A percentile compares a stretch with the other conserved stretches of the same genome.
These are phyloP conservation scores for Neopelma chrysocephalum DNA, from an alignment of 2,797 vertebrate species.

Conservation along the genomic window DNA sequence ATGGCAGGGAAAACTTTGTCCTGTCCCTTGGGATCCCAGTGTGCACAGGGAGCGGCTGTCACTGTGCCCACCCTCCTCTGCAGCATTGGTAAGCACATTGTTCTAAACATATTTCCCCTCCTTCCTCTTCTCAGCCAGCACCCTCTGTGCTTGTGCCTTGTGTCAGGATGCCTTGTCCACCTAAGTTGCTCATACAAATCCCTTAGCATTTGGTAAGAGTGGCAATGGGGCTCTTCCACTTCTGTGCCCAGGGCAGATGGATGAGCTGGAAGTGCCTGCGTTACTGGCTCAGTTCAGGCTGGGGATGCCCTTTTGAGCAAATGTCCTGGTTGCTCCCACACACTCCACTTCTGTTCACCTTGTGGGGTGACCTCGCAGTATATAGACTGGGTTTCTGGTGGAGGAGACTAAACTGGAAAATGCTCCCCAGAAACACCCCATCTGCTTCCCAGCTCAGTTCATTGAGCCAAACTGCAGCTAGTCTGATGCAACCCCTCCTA, in stretches of 20 bases:
- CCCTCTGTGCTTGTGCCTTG: background rate
- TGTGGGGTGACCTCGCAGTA: background rate
- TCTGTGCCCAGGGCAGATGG: background rate
- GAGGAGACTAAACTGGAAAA: background rate
- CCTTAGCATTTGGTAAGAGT: background rate
- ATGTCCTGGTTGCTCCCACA: background rate
- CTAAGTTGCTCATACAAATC: background rate
- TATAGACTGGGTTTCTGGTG: background rate
- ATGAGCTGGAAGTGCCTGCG: background rate
- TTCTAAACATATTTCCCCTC: background rate
- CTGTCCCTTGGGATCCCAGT: background rate
- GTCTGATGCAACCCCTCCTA: background rate
- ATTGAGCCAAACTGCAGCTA: background rate
- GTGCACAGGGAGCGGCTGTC: background rate
- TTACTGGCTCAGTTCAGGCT: background rate
- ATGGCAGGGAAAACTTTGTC: background rate
- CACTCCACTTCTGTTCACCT: background rate
- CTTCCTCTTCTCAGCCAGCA: background rate
- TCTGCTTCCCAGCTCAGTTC: background rate
- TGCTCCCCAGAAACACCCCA: background rate
- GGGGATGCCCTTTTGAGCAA: background rate
- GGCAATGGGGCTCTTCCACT: background rate
- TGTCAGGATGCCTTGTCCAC: background rate
- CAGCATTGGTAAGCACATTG: rapidly evolving
- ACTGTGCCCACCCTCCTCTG: background rate